Conservation (phyloP, 2,113 vertebrate species). For the Vidua macroura region DNA sequence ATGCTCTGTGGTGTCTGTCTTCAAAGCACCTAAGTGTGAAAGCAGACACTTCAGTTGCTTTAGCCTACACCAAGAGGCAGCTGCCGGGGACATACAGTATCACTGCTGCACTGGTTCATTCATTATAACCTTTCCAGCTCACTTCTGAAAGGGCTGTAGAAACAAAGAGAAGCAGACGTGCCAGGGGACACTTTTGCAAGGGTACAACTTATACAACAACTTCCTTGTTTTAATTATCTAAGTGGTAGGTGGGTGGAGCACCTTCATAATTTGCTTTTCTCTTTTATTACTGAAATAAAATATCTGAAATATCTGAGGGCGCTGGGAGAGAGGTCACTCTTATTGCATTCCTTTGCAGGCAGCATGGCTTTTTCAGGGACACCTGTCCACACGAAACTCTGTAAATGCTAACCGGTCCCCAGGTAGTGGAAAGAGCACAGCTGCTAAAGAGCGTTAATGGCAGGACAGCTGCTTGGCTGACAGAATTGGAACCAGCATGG, state of each 20-base stretch:
- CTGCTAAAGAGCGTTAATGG: slow-evolving; percentile 48
- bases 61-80: neutral
- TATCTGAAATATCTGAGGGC: neutral
- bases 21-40: neutral
- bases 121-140: neutral
- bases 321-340: neutral
- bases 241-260: neutral
- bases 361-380: slow-evolving; percentile 43
- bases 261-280: slow-evolving; percentile 16
- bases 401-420: slow-evolving; percentile 56
- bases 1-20: neutral
- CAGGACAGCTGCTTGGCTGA: slow-evolving; percentile 77
- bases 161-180: neutral
- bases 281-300: slow-evolving; percentile 41
- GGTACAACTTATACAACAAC: neutral
- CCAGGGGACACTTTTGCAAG: neutral
- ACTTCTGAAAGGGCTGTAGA: neutral
- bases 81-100: accelerated
- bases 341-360: slow-evolving; percentile 57
- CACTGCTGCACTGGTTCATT: neutral
- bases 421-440: slow-evolving; percentile 61
- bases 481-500: slow-evolving; percentile 66
- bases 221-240: slow-evolving; percentile 1
- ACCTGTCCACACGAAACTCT: slow-evolving; percentile 66
- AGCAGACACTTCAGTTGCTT: neutral